Evolutionary conservation across 2,113 vertebrate genomes (phyloP).

Genomic region (Mormoops blainvillei): DNA sequence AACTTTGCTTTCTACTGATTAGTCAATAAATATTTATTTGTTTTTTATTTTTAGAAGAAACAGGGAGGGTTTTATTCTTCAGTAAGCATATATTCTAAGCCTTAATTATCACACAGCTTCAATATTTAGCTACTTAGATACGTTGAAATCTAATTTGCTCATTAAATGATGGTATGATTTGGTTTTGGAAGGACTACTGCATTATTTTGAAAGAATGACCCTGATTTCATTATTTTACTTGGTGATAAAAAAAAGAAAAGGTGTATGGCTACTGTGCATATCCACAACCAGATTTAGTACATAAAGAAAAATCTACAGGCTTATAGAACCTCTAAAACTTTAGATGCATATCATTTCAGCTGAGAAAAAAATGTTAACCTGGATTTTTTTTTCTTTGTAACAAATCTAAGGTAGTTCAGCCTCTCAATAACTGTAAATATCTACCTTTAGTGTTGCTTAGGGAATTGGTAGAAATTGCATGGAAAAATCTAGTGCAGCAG

Average conservation of each 20-base stretch:
- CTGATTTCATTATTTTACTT: constrained; percentile 47
- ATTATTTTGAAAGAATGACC: constrained; percentile 18
- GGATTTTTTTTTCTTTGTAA: not conserved
- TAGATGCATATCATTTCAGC: constrained; percentile 38
- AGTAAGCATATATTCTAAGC: not conserved
- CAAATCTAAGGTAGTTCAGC: constrained; percentile 14
- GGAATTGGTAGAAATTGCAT: constrained; percentile 29
- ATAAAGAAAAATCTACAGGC: constrained; percentile 51
- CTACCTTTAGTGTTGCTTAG: not conserved
- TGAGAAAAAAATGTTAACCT: not conserved
- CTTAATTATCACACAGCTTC: not conserved
- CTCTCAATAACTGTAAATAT: constrained; percentile 4
- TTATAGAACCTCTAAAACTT: constrained; percentile 57
- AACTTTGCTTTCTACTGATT: not conserved
- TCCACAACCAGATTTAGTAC: constrained; percentile 18
- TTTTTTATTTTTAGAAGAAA: constrained; percentile 7
- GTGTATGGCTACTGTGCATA: not conserved
- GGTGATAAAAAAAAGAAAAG: not conserved
- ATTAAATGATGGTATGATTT: constrained; percentile 18
- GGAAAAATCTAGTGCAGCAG: not conserved
- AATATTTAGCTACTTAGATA: not conserved
- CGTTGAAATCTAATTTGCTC: not conserved
- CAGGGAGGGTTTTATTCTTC: not conserved
- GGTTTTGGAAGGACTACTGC: not conserved
- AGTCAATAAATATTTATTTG: constrained; percentile 16